Evolutionary conservation across 92 coral and sea anemone species (phyloP), one percentile per base, ranked within the genome.

Genomic region (Parazoanthus darwini): DNA sequence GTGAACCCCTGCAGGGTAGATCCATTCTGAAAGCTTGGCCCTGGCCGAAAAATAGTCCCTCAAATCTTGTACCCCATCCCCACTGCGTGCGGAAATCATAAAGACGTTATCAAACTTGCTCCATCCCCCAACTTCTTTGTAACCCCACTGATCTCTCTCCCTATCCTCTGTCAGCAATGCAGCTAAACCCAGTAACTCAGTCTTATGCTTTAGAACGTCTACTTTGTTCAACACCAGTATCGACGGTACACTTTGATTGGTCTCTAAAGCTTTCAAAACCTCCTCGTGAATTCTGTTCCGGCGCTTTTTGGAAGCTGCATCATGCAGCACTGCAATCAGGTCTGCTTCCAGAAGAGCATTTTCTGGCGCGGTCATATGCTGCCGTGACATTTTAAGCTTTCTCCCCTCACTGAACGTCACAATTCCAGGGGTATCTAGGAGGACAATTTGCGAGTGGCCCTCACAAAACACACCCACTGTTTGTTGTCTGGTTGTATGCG

Each of bases 351-450:
- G 91, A 65, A 97, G 85, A 38, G 98, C 98, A 83, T 91, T 88
- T 75, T 92, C 94, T 23, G 98, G 99, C 18, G 98, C 98, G 15
- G 92, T 92, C 86, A 97, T 82, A 77, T 97, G 99, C 70, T 97
- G 94, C 15, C 98, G 96, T 67, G 95, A 89, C 99, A 97, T 97
- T 82, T 90, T 97, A 33, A 97, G 93, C 20, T 97, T 93, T 86
- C 92, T 87, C 15, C 94, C 99, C 77, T 95, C 97, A 26, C 93
- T 80, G 18, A 81, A 88, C 54, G 95, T 93, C 23, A 97, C 98
- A 20, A 97, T 44, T 39, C 99, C 99, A 16, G 99, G 99, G 25
- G 99, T 97, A 85, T 97, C 99, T 33, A 97, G 89, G 54, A 97
- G 78, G 3, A 97, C 93, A 63, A 97, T 78, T 77, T 97, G 99